A percentile compares a stretch with the other conserved stretches of the same genome.
phyloP scores from a whole-genome alignment of 2,888 invertebrate species.

The Sinohyriopsis cumingii region DNA sequence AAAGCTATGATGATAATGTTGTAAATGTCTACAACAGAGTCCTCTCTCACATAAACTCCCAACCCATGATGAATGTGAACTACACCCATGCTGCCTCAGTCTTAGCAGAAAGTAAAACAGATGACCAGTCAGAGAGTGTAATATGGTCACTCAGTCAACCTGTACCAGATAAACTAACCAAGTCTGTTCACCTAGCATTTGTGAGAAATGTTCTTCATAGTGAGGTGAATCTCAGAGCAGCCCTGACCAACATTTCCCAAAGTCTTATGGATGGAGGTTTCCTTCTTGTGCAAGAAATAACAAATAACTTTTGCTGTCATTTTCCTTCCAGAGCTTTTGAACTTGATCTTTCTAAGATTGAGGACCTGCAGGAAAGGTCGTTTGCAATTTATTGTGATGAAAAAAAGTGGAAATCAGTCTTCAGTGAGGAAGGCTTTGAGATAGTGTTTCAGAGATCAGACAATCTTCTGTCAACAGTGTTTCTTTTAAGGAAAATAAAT shows the following conservation, averaged over 20 bases:
- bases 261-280: slow-evolving; percentile 78
- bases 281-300: slow-evolving; percentile 71
- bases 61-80: slow-evolving; percentile 81
- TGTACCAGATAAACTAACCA: slow-evolving; percentile 59
- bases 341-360: slow-evolving; percentile 17
- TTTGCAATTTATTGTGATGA: slow-evolving; percentile 50
- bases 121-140: slow-evolving; percentile 73
- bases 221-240: slow-evolving; percentile 40
- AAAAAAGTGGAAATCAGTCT: slow-evolving; percentile 49
- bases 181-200: slow-evolving; percentile 61
- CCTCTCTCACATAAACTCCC: slow-evolving; percentile 74
- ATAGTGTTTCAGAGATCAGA: slow-evolving; percentile 79
- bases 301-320: slow-evolving; percentile 63
- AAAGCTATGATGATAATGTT: too few relatives aligned
- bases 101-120: slow-evolving; percentile 71
- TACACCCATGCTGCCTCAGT: slow-evolving; percentile 74
- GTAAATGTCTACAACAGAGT: slow-evolving; percentile 22
- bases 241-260: slow-evolving; percentile 62
- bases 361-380: slow-evolving; percentile 27
- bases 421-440: slow-evolving; percentile 73
- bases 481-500: slow-evolving; percentile 78
- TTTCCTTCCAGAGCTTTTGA: slow-evolving; percentile 50
- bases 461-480: slow-evolving; percentile 74
- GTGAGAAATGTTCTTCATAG: slow-evolving; percentile 57
- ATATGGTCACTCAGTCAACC: slow-evolving; percentile 78